A percentile compares a stretch with the other conserved stretches of the same genome.
phyloP scores from a whole-genome alignment of 2,888 invertebrate genomes.

The Sicus ferrugineus region DNA sequence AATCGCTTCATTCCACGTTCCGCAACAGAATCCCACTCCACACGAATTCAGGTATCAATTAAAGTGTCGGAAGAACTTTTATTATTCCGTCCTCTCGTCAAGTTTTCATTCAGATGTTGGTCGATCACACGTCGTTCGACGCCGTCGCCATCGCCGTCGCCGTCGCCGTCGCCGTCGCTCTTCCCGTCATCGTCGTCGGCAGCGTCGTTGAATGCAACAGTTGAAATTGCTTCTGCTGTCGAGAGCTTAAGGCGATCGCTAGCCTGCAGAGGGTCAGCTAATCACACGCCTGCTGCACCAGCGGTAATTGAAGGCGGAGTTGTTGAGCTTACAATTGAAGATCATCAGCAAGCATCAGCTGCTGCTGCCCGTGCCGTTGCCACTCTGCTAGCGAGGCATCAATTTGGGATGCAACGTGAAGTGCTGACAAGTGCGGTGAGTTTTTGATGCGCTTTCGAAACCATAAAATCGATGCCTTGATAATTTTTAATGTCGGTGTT shows the following conservation, averaged over 20 bases:
- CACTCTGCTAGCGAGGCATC: neutral
- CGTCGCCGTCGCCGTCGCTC: neutral
- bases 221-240: slow-evolving; percentile 38
- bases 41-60: slow-evolving; percentile 2
- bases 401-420: neutral
- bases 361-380: neutral
- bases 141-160: too few species aligned
- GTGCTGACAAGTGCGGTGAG: slow-evolving; percentile 53
- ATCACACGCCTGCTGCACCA: neutral
- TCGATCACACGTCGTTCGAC: neutral
- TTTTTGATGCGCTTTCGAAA: slow-evolving; percentile 54
- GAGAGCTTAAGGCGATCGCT: slow-evolving; percentile 11
- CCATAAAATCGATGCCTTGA: slow-evolving; percentile 38
- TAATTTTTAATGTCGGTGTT: slow-evolving; percentile 24
- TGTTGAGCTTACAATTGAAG: neutral
- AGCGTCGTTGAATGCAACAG: slow-evolving; percentile 35
- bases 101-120: slow-evolving; percentile 20
- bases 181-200: neutral
- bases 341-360: neutral
- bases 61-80: neutral
- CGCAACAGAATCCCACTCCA: neutral
- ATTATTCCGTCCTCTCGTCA: neutral
- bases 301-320: neutral
- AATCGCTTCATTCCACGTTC: slow-evolving; percentile 9
- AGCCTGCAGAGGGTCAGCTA: slow-evolving; percentile 5